A percentile compares a stretch with the other conserved stretches of the same genome.
phyloP scores from a whole-genome alignment of 2,113 vertebrate genomes.

The Turdus rufiventris region DNA sequence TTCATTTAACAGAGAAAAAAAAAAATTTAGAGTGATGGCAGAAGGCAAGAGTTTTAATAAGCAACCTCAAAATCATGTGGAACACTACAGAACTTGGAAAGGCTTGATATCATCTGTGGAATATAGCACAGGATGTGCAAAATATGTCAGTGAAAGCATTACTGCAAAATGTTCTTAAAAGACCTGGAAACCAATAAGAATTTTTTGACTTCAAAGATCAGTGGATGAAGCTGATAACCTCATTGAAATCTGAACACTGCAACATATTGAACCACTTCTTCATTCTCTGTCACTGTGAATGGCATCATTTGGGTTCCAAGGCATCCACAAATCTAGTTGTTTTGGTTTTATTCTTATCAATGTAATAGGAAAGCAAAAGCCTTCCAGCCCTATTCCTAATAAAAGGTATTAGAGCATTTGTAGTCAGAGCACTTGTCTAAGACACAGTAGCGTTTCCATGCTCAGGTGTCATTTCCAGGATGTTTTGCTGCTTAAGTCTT shows the following conservation, averaged over 20 bases:
- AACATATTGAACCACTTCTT: background rate
- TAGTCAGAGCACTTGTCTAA: background rate
- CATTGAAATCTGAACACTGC: rapidly evolving
- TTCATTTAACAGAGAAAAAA: background rate
- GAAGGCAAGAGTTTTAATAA: background rate
- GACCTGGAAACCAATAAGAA: background rate
- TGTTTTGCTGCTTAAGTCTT: background rate
- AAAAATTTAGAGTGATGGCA: background rate
- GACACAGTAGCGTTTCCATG: background rate
- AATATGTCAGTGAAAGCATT: background rate
- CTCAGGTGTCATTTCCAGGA: background rate
- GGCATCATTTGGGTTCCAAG: background rate
- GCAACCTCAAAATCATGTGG: background rate
- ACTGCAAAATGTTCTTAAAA: background rate
- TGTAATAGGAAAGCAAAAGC: background rate
- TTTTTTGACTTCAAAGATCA: background rate
- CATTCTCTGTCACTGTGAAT: background rate
- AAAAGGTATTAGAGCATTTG: background rate
- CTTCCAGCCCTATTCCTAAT: background rate
- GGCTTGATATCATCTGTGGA: background rate
- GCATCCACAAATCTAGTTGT: background rate
- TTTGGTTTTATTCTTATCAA: background rate
- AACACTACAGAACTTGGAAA: background rate
- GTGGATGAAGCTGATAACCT: background rate
- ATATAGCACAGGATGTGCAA: background rate